Base-by-base conservation (phyloP, 2,113 vertebrate species). In the Galemys pyrenaicus region DNA sequence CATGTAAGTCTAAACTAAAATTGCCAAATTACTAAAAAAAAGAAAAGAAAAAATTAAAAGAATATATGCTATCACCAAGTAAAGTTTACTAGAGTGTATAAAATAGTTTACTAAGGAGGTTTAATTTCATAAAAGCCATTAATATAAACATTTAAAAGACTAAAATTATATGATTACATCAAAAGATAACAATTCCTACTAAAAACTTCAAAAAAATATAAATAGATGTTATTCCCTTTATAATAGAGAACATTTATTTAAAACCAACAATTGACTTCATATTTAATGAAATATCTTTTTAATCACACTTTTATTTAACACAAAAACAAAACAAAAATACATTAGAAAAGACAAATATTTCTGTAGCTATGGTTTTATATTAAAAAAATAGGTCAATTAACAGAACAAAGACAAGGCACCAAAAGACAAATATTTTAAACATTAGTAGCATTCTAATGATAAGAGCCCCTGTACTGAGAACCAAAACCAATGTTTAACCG, bases 41-140 rank as follows among this genome's bases (percentile, higher is more conserved):
- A 41, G 54, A 91, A 89, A 78, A 92, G 54, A 91, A 89, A 78
- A 92, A 60, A 87, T 70, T 79, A 54, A 87, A 94, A 94, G 24
- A 80, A 86, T 16, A 94, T 49, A 93, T 56, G 35, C 17, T 17
- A 80, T 64, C 82, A 56, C 74, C 62, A 94, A 78, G 28, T 37
- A 74, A 30, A 92, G 54, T 51, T 94, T 82, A 94, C 20, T 70
- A 15, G 81, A 46, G 51, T 54, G 17, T 68, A 20, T 68, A 30
- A 37, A 35, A 35, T 37, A 68, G 24, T 56, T 93, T 83, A 93
- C 22, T 56, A 12, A 79, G 39, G 95, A 77, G 84, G 24, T 68
- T 71, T 96, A 80, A 92, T 87, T 79, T 44, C 35, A 54, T 90
- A 28, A 94, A 95, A 78, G 64, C 9, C 6, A 87, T 65, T 22